A percentile compares a stretch with the other conserved stretches of the same genome.
These are phyloP conservation scores for Spinibarbus caldwelli DNA, from an alignment of 2,797 vertebrate species.

Conservation along the genomic window DNA sequence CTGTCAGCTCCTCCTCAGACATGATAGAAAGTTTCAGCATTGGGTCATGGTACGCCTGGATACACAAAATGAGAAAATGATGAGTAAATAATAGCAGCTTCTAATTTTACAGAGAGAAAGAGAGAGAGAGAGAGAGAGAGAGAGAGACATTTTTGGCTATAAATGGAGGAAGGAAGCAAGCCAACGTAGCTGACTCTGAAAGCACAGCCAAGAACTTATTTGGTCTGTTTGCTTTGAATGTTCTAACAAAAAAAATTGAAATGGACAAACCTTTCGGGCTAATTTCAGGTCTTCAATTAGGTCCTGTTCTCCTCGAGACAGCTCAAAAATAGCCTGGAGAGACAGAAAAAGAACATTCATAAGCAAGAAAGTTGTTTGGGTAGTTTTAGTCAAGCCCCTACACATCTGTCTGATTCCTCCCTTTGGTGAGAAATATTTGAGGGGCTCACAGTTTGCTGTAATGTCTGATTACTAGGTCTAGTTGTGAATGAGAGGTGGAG, in stretches of 20 bases:
- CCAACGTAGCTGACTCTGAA: slow-evolving; percentile 35
- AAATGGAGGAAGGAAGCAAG: slow-evolving; percentile 32
- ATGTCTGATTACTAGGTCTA: slow-evolving; percentile 59
- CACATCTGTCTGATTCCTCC: slow-evolving; percentile 14
- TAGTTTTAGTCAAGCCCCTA: background rate
- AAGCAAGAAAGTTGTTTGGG: background rate
- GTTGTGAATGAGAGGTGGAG: slow-evolving; percentile 39
- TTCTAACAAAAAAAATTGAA: slow-evolving; percentile 58
- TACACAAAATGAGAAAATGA: slow-evolving; percentile 7
- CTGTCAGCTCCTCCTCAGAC: slow-evolving; percentile 93
- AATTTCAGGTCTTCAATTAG: slow-evolving; percentile 97
- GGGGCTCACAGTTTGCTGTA: slow-evolving; percentile 61
- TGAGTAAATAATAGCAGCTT: slow-evolving; percentile 16
- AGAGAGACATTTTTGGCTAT: slow-evolving; percentile 19
- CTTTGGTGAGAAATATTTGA: slow-evolving; percentile 45
- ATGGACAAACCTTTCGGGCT: slow-evolving; percentile 89
- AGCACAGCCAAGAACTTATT: slow-evolving; percentile 26
- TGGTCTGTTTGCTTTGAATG: slow-evolving; percentile 60
- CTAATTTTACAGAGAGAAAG: slow-evolving; percentile 33
- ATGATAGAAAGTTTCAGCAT: slow-evolving; percentile 99
- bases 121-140: too few species aligned
- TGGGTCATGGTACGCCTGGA: slow-evolving; percentile 95
- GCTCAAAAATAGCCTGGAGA: slow-evolving; percentile 93
- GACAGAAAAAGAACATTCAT: slow-evolving; percentile 32
- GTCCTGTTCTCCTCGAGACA: slow-evolving; percentile 95